Evolutionary conservation across 2,113 vertebrate species (phyloP), one percentile per base, ranked within the genome.

Genomic region (Sterrhoptilus dennistouni): DNA sequence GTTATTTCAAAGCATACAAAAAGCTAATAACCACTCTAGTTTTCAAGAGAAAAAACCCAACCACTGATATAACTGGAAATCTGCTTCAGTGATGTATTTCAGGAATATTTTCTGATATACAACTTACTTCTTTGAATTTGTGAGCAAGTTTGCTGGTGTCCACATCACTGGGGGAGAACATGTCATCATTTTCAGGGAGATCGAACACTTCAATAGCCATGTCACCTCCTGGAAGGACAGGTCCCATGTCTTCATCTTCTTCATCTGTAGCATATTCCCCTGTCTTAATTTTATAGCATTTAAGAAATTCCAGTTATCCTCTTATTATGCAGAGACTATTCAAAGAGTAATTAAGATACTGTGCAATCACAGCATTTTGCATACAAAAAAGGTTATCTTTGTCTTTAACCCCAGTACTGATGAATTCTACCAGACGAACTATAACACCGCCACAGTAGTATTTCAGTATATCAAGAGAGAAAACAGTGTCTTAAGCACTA

Each of bases 221-320:
- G 92, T 99, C 98, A 44, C 97, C 95, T 57, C 98, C 98, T 7
- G 98, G 98, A 83, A 97, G 97, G 14, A 98, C 92, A 18, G 98
- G 98, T 59, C 98, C 99, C 25, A 97, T 98, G 45, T 99, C 99
- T 38, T 98, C 98, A 64, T 99, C 99, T 68, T 99, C 99, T 65
- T 99, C 99, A 72, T 99, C 99, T 14, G 99, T 99, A 85, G 99
- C 99, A 83, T 99, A 99, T 97, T 99, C 99, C 87, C 99, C 99
- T 49, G 99, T 99, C 98, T 99, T 98, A 97, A 98, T 95, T 93
- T 95, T 53, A 96, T 38, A 96, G 69, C 54, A 96, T 97, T 96
- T 82, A 90, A 97, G 38, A 91, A 96, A 86, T 83, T 94, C 59
- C 53, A 87, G 95, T 95, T 94, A 96, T 61, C 53, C 47, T 96